These are phyloP conservation scores for Phataginus tricuspis DNA, from an alignment of 2,797 vertebrate species.

Conservation along the genomic window DNA sequence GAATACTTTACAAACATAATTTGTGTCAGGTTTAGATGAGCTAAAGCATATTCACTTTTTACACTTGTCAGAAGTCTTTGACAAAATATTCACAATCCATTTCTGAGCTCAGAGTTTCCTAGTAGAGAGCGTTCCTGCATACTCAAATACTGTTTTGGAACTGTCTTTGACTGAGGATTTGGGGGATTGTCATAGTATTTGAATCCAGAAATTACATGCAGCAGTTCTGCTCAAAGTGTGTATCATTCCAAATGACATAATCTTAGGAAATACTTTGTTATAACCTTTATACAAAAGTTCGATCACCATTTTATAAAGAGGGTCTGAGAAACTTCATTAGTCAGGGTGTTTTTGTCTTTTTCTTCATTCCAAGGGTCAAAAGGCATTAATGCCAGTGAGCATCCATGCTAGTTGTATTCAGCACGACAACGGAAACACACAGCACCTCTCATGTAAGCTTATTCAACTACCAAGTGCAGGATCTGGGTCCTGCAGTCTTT, in stretches of 20 bases:
- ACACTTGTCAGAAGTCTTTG: slow-evolving; percentile 3
- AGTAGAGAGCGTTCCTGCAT: not conserved
- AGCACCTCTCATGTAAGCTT: not conserved
- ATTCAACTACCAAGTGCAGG: not conserved
- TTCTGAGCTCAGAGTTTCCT: slow-evolving; percentile 24
- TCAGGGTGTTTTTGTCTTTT: not conserved
- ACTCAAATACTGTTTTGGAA: not conserved
- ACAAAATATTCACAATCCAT: slow-evolving; percentile 16
- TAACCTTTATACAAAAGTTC: not conserved
- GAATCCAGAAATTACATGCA: not conserved
- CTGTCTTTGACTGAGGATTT: not conserved
- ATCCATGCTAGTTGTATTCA: not conserved
- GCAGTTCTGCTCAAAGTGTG: not conserved
- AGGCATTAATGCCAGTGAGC: not conserved
- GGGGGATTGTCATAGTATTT: not conserved
- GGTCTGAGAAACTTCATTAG: not conserved
- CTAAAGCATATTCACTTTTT: not conserved
- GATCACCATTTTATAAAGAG: not conserved
- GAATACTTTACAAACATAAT: slow-evolving; percentile 1
- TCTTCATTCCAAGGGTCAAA: not conserved
- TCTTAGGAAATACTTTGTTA: not conserved
- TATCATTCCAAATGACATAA: not conserved
- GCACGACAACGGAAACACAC: not conserved
- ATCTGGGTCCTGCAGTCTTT: not conserved
- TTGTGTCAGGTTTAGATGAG: not conserved